These are phyloP conservation scores for Leptonema lineaticorne DNA, from an alignment of 1,140 invertebrate species.

Conservation along the genomic window DNA sequence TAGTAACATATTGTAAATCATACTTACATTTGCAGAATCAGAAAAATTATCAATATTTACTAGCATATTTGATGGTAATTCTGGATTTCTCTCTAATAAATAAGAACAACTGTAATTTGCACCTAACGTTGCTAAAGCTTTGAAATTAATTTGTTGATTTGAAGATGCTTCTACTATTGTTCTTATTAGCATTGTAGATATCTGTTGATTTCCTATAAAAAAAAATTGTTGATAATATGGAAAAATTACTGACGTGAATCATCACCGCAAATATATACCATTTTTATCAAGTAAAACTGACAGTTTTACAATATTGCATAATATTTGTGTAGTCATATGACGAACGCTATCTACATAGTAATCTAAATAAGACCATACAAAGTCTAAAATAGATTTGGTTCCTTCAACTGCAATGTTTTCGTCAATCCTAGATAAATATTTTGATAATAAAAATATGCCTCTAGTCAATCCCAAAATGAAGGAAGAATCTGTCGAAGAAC, in stretches of 20 bases:
- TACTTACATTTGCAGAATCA: slow-evolving; percentile 31
- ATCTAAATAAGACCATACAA: slow-evolving; percentile 55
- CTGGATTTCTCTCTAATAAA: slow-evolving; percentile 41
- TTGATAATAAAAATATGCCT: slow-evolving; percentile 46
- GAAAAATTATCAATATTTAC: slow-evolving; percentile 29
- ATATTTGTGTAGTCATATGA: slow-evolving; percentile 53
- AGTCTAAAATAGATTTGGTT: slow-evolving; percentile 45
- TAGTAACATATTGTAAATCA: not conserved
- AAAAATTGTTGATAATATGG: no score
- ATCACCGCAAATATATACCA: slow-evolving; percentile 44
- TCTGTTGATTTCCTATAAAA: slow-evolving; percentile 22
- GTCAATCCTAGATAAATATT: slow-evolving; percentile 38
- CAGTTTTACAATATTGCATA: slow-evolving; percentile 50
- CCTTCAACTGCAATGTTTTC: slow-evolving; percentile 30
- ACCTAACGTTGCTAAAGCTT: slow-evolving; percentile 28
- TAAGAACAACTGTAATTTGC: slow-evolving; percentile 32
- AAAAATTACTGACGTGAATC: no score
- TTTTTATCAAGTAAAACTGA: slow-evolving; percentile 43
- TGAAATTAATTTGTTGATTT: slow-evolving; percentile 34
- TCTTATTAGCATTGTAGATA: slow-evolving; percentile 30
- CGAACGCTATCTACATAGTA: slow-evolving; percentile 61
- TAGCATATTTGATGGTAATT: slow-evolving; percentile 43
- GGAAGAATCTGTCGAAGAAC: slow-evolving; percentile 47
- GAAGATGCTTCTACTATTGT: slow-evolving; percentile 24
- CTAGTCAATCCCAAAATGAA: slow-evolving; percentile 48